Evolutionary conservation across 2,888 invertebrate species (phyloP).

Genomic region (Hoplodrina ambigua): DNA sequence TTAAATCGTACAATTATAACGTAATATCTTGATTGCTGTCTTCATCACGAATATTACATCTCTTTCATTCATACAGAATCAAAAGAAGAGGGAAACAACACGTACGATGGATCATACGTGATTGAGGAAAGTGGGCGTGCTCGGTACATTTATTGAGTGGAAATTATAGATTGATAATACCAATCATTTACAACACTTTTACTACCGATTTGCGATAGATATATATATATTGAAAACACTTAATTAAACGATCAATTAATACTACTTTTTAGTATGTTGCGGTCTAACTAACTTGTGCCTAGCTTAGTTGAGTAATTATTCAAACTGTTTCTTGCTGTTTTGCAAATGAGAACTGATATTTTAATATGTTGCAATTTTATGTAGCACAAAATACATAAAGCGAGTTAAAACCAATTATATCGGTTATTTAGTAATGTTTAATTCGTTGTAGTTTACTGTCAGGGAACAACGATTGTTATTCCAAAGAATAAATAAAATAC

Average conservation of each 20-base stretch:
- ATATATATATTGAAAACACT: slow-evolving; percentile 70
- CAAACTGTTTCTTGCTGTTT: slow-evolving; percentile 12
- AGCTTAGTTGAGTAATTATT: slow-evolving; percentile 27
- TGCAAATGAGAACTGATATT: slow-evolving; percentile 9
- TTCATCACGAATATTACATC: slow-evolving; percentile 40
- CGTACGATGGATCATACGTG: slow-evolving; percentile 55
- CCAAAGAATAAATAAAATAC: not conserved
- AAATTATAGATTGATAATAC: slow-evolving; percentile 78
- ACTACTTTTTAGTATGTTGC: slow-evolving; percentile 44
- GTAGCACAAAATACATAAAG: not conserved
- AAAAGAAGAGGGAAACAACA: slow-evolving; percentile 49
- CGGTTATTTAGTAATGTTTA: not conserved
- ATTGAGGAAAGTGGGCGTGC: slow-evolving; percentile 69
- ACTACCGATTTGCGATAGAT: slow-evolving; percentile 68
- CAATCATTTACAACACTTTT: slow-evolving; percentile 71
- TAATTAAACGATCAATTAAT: slow-evolving; percentile 62
- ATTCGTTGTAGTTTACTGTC: not conserved
- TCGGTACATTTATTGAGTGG: slow-evolving; percentile 73
- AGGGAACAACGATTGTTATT: fast-evolving
- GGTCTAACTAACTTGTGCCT: slow-evolving; percentile 30
- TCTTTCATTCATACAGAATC: slow-evolving; percentile 33
- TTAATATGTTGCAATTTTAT: not conserved
- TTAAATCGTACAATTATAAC: slow-evolving; percentile 53
- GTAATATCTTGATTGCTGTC: slow-evolving; percentile 50
- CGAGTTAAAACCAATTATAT: not conserved